Conservation (phyloP, 2,113 vertebrate genomes). For the Rallus limicola region DNA sequence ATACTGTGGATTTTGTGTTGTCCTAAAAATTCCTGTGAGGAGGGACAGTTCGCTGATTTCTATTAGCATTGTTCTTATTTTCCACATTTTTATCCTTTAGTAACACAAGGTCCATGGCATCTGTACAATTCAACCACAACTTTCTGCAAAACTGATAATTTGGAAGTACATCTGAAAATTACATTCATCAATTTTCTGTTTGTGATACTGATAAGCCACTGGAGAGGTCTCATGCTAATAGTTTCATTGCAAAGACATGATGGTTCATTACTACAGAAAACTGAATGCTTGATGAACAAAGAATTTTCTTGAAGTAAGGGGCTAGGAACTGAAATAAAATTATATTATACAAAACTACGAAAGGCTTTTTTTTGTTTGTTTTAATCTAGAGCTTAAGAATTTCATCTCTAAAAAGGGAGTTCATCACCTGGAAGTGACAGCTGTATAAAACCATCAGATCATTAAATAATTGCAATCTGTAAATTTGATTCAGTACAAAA, state of each 20-base stretch:
- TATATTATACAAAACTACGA: background rate
- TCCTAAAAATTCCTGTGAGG: background rate
- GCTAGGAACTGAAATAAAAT: background rate
- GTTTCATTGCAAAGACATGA: background rate
- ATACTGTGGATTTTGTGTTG: background rate
- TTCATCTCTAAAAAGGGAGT: background rate
- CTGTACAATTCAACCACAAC: background rate
- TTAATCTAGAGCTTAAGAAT: background rate
- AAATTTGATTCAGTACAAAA: background rate
- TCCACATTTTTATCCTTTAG: background rate
- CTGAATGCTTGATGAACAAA: background rate
- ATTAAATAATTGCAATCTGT: background rate
- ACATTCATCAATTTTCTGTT: background rate
- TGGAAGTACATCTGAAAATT: background rate
- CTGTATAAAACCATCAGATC: background rate
- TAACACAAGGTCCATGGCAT: background rate
- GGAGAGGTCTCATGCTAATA: background rate
- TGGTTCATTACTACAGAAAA: background rate
- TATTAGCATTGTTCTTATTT: background rate
- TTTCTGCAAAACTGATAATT: background rate
- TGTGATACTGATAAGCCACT: background rate
- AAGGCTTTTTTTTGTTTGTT: background rate
- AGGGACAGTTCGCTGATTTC: background rate
- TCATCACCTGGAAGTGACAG: background rate
- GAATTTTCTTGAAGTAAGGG: background rate